A percentile compares a stretch with the other conserved stretches of the same genome.
These are phyloP conservation scores for Colletes gigas DNA, from an alignment of 1,140 invertebrate species.

Conservation along the genomic window DNA sequence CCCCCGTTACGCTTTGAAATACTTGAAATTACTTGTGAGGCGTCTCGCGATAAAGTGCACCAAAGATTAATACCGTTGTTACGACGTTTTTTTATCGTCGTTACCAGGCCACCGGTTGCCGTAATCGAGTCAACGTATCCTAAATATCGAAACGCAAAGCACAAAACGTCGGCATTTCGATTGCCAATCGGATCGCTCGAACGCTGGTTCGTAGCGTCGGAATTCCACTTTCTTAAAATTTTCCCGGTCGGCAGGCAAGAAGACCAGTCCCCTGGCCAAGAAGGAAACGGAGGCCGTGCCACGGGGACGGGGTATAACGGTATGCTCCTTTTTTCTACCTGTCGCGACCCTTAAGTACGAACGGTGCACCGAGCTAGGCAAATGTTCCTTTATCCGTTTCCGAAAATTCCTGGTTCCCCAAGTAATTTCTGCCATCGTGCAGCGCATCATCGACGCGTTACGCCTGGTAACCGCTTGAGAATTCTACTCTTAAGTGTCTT, in stretches of 20 bases:
- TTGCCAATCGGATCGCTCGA: background rate
- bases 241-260: background rate
- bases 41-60: background rate
- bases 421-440: background rate
- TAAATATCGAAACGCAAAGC: too few relatives aligned
- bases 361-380: background rate
- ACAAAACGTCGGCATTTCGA: background rate
- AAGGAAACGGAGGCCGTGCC: background rate
- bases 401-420: background rate
- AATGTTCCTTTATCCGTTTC: slow-evolving; percentile 14
- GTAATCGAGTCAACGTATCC: too few relatives aligned
- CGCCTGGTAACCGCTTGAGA: too few relatives aligned
- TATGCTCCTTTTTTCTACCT: slow-evolving; percentile 35
- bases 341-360: slow-evolving; percentile 31
- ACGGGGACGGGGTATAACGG: slow-evolving; percentile 14
- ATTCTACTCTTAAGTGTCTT: too few relatives aligned
- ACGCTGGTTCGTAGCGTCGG: background rate
- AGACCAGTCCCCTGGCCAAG: too few relatives aligned
- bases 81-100: background rate
- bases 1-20: background rate
- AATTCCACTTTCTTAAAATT: slow-evolving; percentile 9
- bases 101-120: background rate
- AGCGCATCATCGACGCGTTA: background rate
- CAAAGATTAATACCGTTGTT: background rate
- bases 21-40: background rate